phyloP scores from a whole-genome alignment of 2,888 invertebrate species.

The Scrobipalpa costella region DNA sequence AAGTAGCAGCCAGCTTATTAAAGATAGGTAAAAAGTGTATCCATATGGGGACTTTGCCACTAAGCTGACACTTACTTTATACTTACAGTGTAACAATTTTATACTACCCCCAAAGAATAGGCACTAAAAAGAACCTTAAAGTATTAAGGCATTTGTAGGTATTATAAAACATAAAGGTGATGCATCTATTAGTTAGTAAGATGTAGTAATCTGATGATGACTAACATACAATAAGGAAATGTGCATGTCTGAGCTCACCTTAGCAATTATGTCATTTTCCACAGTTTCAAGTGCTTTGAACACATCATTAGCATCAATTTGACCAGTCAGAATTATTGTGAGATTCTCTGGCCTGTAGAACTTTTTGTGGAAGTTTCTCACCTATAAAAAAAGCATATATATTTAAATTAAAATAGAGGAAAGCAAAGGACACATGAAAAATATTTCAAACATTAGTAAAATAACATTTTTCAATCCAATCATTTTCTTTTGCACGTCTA shows the following conservation, averaged over 20 bases:
- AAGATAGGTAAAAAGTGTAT: no score
- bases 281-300: constrained; percentile 86
- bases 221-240: neutral
- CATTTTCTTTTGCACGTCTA: no score
- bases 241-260: constrained; percentile 62
- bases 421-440: no score
- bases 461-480: constrained; percentile 9
- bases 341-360: constrained; percentile 95
- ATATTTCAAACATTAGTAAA: no score
- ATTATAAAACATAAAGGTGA: neutral
- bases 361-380: constrained; percentile 88
- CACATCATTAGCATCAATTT: constrained; percentile 87
- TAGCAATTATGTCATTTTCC: constrained; percentile 88
- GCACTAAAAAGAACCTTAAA: no score
- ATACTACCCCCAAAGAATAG: no score
- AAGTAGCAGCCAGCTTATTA: no score
- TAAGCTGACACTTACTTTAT: no score
- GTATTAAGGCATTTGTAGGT: no score
- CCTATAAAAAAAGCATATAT: constrained; percentile 69
- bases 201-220: neutral
- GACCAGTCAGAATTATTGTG: constrained; percentile 90
- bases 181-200: neutral
- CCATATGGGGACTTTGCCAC: no score
- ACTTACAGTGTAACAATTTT: no score
- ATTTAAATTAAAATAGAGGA: neutral